Percentiles rank a stretch among this genome's conserved stretches.
These are phyloP conservation scores for Muscicapa comitata DNA, from an alignment of 2,797 vertebrate species.

Conservation along the genomic window DNA sequence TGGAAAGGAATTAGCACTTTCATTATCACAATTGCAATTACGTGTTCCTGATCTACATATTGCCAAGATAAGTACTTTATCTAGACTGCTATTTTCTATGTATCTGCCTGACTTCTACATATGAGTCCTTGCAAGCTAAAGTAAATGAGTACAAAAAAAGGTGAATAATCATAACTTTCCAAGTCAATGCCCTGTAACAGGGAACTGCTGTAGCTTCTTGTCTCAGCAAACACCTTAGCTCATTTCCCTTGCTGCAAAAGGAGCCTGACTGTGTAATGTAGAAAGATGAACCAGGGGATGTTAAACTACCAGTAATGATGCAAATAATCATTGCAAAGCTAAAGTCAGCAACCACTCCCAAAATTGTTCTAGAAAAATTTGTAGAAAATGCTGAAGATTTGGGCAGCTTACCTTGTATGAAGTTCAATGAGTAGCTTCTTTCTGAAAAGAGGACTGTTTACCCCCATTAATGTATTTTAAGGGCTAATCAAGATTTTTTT, in stretches of 20 bases:
- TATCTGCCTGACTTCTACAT: background rate
- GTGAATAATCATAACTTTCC: background rate
- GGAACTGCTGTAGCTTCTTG: background rate
- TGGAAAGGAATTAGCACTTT: background rate
- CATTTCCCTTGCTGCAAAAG: background rate
- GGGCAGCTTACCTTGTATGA: rapidly evolving
- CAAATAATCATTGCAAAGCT: background rate
- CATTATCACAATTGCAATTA: background rate
- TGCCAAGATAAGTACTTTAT: background rate
- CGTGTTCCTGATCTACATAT: background rate
- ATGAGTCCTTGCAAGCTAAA: background rate
- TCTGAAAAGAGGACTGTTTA: background rate
- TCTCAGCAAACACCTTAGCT: background rate
- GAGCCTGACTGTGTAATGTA: background rate
- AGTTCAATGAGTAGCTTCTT: background rate
- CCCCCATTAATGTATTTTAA: background rate
- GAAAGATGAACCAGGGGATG: background rate
- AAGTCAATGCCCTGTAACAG: rapidly evolving
- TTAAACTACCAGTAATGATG: background rate
- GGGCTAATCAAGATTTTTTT: background rate
- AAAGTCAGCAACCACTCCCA: background rate
- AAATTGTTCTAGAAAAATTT: background rate
- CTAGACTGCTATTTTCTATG: background rate
- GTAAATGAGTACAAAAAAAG: background rate
- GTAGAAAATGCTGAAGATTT: background rate